These are phyloP conservation scores for Choristoneura rosaceana DNA, from an alignment of 2,888 invertebrate species.

Conservation along the genomic window DNA sequence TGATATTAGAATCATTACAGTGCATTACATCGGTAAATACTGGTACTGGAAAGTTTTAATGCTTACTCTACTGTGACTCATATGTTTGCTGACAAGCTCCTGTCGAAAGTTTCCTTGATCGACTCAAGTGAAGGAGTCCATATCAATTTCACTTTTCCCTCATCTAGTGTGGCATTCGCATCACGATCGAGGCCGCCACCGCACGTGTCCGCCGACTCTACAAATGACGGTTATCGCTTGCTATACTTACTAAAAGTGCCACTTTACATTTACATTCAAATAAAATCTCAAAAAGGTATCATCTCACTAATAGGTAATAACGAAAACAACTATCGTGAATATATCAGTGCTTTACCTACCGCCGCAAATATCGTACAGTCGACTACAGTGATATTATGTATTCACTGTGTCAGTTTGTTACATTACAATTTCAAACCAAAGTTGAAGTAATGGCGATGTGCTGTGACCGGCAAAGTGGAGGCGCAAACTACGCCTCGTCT, in stretches of 20 bases:
- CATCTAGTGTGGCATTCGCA: conserved; percentile 76
- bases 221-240: conserved; percentile 54
- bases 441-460: too few species aligned
- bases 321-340: conserved; percentile 1
- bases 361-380: not conserved
- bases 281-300: conserved; percentile 18
- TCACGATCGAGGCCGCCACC: conserved; percentile 80
- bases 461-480: too few species aligned
- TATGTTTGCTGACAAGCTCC: conserved; percentile 60
- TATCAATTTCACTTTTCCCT: conserved; percentile 84
- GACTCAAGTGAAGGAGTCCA: conserved; percentile 65
- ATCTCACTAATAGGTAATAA: not conserved
- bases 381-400: too few species aligned
- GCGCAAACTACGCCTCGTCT: too few species aligned
- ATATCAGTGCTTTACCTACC: not conserved
- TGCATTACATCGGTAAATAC: conserved; percentile 38
- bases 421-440: too few species aligned
- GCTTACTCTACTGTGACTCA: conserved; percentile 29
- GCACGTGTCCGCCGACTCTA: conserved; percentile 72
- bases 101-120: conserved; percentile 78
- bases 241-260: not conserved
- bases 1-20: conserved; percentile 50
- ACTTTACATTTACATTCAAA: conserved; percentile 17
- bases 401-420: too few species aligned
- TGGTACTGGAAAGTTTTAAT: conserved; percentile 37